Evolutionary conservation across 2,888 invertebrate genomes (phyloP).

Genomic region (Gandaritis pyraliata): DNA sequence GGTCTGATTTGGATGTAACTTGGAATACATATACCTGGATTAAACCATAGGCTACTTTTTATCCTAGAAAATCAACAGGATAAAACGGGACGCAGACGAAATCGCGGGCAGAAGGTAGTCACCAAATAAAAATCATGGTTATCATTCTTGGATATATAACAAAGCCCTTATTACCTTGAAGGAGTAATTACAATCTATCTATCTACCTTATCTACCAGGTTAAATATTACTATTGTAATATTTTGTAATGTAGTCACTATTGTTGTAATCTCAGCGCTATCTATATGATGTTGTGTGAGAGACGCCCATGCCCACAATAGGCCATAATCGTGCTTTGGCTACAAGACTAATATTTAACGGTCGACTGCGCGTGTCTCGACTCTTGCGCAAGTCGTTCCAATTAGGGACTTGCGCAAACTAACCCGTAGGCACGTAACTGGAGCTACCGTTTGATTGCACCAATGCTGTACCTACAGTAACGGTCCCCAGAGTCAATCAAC

Average conservation of each 20-base stretch:
- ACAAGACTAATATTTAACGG: conserved; percentile 49
- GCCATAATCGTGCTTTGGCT: conserved; percentile 9
- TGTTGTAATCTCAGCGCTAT: conserved; percentile 5
- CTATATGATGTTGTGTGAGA: conserved; percentile 21
- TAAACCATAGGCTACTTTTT: no score
- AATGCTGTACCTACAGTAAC: conserved; percentile 13
- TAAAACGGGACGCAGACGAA: no score
- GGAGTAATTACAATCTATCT: no score
- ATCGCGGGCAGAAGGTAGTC: no score
- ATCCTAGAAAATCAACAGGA: no score
- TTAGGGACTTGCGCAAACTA: conserved; percentile 58
- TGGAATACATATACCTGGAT: no score
- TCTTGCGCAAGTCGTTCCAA: conserved; percentile 57
- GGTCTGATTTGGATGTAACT: no score
- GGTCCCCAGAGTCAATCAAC: conserved; percentile 8
- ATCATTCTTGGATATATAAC: no score
- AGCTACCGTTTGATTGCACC: conserved; percentile 35
- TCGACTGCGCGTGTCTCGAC: conserved; percentile 49
- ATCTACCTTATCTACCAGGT: no score
- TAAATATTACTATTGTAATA: no score
- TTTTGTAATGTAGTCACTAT: neutral
- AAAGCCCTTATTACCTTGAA: no score
- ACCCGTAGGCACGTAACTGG: conserved; percentile 29
- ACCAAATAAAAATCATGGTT: no score
- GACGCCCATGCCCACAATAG: conserved; percentile 16